Evolutionary conservation across 2,888 invertebrate genomes (phyloP), one percentile per base, ranked within the genome.

Genomic region (Bombylius major): DNA sequence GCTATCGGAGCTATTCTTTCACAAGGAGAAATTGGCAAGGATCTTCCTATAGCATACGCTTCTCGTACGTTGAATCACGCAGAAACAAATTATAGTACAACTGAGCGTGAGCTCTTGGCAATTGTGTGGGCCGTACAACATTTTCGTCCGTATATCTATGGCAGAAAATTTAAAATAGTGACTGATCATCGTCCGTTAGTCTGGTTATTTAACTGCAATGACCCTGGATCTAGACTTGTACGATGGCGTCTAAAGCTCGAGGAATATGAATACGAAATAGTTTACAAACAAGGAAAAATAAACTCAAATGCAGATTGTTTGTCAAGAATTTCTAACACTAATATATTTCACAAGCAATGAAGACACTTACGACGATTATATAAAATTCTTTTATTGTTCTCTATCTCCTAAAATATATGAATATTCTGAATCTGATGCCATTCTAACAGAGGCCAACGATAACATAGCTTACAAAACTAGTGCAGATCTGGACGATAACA

Each of bases 51-150:
- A n/a, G n/a, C n/a, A n/a, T 39, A 3, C 39, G 39, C 39, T 11
- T 39, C 39, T 11, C 7, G 39, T 9, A 39, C 7, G 11, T 39
- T 39, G 11, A 39, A 51, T 42, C 6, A n/a, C 11, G 59, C 62
- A 1, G 64, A 65, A 57, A 34, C 11, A 31, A 64, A 62, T 46
- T 66, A 66, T 47, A 53, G 57, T 1, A 64, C 64, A 0, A 64
- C 57, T 3, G 65, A 66, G 51, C 60, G 58, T 46, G 67, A 51
- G 42, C 34, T 51, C 5, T 42, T 50, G 4, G 39, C 50, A 5
- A 51, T n/a, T 8, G 42, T 51, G 1, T 51, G 14, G 42, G 42
- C 50, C 4, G 50, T 42, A 5, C 31, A 49, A 4, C 39, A 39
- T 39, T 50, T 50, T 39, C 11, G 50, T 14, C 39, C 42, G 6